These are phyloP conservation scores for Microtus montanus DNA, from an alignment of 2,113 vertebrate species.

Conservation along the genomic window DNA sequence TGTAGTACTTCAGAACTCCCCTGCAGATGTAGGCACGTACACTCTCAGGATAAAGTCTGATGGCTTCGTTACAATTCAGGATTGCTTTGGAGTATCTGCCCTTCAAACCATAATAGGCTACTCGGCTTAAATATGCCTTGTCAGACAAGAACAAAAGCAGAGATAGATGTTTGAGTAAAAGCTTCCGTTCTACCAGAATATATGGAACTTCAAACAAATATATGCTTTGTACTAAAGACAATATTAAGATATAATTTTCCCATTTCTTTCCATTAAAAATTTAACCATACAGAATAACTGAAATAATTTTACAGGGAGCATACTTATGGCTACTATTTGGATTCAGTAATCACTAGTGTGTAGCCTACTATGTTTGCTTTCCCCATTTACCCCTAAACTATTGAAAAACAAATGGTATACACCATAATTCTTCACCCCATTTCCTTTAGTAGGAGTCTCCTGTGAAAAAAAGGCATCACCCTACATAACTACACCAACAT, in stretches of 20 bases:
- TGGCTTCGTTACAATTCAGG: conserved; percentile 88
- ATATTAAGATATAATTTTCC: background rate
- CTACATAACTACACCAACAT: background rate
- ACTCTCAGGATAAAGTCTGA: conserved; percentile 85
- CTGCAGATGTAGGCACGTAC: conserved; percentile 85
- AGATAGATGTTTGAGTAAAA: background rate
- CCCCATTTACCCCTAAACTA: background rate
- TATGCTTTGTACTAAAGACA: background rate
- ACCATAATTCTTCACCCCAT: background rate
- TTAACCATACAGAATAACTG: background rate
- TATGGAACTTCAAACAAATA: background rate
- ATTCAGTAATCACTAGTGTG: conserved; percentile 4
- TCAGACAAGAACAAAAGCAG: conserved; percentile 39
- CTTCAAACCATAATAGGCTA: conserved; percentile 85
- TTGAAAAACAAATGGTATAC: conserved; percentile 38
- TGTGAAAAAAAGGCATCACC: background rate
- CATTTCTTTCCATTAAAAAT: conserved; percentile 25
- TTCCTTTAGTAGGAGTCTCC: background rate
- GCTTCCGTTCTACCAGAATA: conserved; percentile 14
- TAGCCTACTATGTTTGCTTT: background rate
- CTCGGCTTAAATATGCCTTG: conserved; percentile 88
- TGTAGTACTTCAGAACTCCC: conserved; percentile 88
- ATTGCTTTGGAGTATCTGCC: conserved; percentile 88
- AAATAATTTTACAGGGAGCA: background rate
- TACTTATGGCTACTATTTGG: background rate